Percentiles rank a stretch among this genome's conserved stretches.
Conservation (phyloP, 2,888 invertebrate species). For the Thecophora atra region DNA sequence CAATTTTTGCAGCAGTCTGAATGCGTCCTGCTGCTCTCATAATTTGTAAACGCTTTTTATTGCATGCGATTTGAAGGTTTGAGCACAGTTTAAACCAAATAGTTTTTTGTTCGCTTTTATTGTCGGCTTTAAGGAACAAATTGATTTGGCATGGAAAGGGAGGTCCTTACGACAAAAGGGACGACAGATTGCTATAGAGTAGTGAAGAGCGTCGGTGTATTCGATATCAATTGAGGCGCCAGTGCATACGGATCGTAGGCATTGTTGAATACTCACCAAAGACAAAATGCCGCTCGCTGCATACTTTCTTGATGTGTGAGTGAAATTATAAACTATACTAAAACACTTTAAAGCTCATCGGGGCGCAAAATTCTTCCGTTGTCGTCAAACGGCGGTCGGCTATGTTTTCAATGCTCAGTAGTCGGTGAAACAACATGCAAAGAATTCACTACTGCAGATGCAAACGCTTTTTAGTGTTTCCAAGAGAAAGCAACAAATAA, state of each 20-base stretch:
- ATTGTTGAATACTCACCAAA: neutral
- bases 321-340: too few species aligned
- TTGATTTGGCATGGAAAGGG: constrained; percentile 5
- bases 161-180: neutral
- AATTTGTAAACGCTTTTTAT: neutral
- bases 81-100: neutral
- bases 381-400: neutral
- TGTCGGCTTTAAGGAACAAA: constrained; percentile 1
- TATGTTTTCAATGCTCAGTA: neutral
- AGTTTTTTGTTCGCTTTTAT: neutral
- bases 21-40: neutral
- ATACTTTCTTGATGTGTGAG: neutral
- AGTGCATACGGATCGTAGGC: neutral
- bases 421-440: constrained; percentile 11
- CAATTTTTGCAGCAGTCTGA: constrained; percentile 5
- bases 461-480: constrained; percentile 4
- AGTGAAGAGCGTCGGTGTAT: neutral
- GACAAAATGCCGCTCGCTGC: neutral
- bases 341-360: neutral
- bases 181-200: neutral
- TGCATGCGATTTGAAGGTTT: constrained; percentile 6
- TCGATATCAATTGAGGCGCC: constrained; percentile 7
- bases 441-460: neutral
- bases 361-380: neutral
- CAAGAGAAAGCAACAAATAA: constrained; percentile 1